Evolutionary conservation across 2,797 vertebrate species (phyloP), one percentile per base, ranked within the genome.

Genomic region (Yasuhikotakia modesta): DNA sequence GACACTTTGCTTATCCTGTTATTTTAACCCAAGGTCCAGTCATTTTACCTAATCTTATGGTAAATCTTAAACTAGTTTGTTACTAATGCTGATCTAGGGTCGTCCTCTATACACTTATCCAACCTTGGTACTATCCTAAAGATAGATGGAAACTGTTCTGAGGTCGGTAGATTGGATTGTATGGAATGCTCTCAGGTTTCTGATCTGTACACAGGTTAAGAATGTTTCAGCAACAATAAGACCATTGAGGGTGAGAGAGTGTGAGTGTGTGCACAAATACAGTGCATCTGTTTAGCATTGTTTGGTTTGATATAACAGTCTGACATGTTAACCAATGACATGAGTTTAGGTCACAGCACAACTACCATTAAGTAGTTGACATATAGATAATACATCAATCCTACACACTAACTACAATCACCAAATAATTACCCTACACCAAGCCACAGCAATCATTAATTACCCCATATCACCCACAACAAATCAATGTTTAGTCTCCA

Each of bases 131-230:
- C 1, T 0, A 43, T 22, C 12, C 21, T 58, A 24, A 27, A 61
- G 30, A 50, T 55, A 73, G 71, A 48, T 5, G 57, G 6, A 43
- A 48, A 35, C 2, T 22, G 5, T 35, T 35, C 32, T 35, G 17
- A 63, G 58, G 12, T 32, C 14, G n/a, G 24, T 67, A 21, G 52
- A 73, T 68, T 19, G 66, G 65, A 72, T 12, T 50, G 76, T 14
- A 60, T 68, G 82, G 82, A 81, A 81, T 81, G 79, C 68, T 67
- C 77, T 76, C 52, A 10, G 21, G 60, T 63, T 73, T 55, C 77
- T 50, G 74, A 68, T 76, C 74, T 67, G 68, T 46, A 81, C 79
- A 79, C 69, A 65, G 35, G 82, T 35, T 77, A 21, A 39, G 73
- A 81, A 81, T 65, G 72, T 70, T 75, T 83, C 60, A 50, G 32